Evolutionary conservation across 2,113 vertebrate species (phyloP).

Genomic region (Amazona vittata): DNA sequence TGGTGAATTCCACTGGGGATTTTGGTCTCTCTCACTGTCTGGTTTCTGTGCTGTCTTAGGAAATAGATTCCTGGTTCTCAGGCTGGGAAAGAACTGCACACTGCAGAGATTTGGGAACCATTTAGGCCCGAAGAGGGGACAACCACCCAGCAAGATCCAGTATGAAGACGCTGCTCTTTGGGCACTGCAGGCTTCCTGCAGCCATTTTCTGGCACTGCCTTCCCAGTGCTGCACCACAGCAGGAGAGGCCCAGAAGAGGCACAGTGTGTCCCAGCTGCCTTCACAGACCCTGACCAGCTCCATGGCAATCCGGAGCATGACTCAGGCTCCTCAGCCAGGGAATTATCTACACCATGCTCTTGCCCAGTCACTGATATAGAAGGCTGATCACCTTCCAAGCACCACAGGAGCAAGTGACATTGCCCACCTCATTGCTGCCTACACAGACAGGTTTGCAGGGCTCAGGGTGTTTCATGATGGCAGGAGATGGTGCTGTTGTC

Average conservation of each 20-base stretch:
- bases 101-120: not conserved
- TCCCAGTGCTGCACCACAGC: not conserved
- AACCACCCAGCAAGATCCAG: not conserved
- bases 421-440: not conserved
- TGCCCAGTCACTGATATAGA: not conserved
- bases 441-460: not conserved
- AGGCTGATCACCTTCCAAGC: not conserved
- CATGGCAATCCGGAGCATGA: not conserved
- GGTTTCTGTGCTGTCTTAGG: not conserved
- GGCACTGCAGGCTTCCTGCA: not conserved
- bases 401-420: not conserved
- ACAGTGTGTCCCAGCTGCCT: not conserved
- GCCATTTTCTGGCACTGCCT: not conserved
- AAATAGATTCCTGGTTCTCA: not conserved
- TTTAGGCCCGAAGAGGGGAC: not conserved
- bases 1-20: not conserved
- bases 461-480: not conserved
- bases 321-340: not conserved
- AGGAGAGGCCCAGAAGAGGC: not conserved
- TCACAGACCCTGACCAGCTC: not conserved
- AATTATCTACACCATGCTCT: not conserved
- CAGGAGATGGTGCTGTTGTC: not conserved
- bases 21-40: fast-evolving
- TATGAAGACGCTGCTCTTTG: not conserved
- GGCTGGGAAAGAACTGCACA: not conserved